phyloP scores from a whole-genome alignment of 1,140 invertebrate genomes.

The Lutraria rhynchaena region DNA sequence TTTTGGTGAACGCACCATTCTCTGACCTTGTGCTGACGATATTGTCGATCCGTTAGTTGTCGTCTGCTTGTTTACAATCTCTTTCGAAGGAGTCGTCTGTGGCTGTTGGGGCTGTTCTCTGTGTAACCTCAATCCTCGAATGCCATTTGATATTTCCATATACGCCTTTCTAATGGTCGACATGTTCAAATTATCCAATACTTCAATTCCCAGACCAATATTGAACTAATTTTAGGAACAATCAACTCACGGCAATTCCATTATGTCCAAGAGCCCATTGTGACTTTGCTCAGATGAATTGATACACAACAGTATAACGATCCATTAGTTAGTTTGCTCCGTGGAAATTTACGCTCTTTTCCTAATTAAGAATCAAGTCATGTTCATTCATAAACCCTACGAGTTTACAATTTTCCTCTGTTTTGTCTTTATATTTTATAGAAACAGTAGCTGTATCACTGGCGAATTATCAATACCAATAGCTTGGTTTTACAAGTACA shows the following conservation, averaged over 20 bases:
- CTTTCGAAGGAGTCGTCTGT: slow-evolving; percentile 52
- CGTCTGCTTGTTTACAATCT: slow-evolving; percentile 58
- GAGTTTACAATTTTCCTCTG: no score
- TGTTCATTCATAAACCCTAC: no score
- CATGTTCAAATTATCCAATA: slow-evolving; percentile 68
- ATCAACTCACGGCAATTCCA: slow-evolving; percentile 11
- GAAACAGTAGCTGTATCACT: no score
- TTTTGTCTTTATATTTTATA: no score
- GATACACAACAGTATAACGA: no score
- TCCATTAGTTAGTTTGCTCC: no score
- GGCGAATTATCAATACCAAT: no score
- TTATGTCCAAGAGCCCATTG: slow-evolving; percentile 10
- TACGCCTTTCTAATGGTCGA: slow-evolving; percentile 81
- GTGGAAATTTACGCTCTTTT: no score
- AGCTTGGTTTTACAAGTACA: no score
- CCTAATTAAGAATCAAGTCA: no score
- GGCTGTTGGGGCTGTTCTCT: slow-evolving; percentile 70
- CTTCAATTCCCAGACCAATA: slow-evolving; percentile 29
- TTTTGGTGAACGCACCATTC: slow-evolving; percentile 72
- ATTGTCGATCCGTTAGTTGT: slow-evolving; percentile 64
- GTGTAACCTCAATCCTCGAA: slow-evolving; percentile 78
- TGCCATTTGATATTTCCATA: slow-evolving; percentile 82
- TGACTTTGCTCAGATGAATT: not conserved
- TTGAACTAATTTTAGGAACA: slow-evolving; percentile 27
- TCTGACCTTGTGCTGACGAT: slow-evolving; percentile 53